Conservation (phyloP, 2,797 vertebrate genomes). For the Galaxias olidus region DNA sequence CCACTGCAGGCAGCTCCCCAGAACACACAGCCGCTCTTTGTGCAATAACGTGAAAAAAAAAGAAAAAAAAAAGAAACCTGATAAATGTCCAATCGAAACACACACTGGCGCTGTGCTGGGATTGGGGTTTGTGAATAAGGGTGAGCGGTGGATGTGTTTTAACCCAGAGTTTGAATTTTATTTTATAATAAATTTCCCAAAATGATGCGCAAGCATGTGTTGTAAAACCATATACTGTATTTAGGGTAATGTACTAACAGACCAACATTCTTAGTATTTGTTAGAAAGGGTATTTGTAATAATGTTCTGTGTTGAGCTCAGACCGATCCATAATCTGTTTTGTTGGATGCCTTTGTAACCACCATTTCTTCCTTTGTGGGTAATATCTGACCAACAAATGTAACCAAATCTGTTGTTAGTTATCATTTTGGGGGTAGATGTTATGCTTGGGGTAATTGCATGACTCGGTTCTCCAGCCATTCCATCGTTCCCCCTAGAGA, state of each 20-base stretch:
- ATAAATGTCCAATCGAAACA: conserved; percentile 57
- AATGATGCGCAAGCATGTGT: conserved; percentile 38
- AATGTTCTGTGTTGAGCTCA: too few species aligned
- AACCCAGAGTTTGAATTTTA: not conserved
- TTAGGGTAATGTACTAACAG: too few species aligned
- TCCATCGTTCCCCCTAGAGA: conserved; percentile 44
- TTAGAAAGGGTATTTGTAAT: too few species aligned
- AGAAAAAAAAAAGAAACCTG: conserved; percentile 51
- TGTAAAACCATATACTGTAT: not conserved
- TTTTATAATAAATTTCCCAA: too few species aligned
- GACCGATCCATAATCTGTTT: too few species aligned
- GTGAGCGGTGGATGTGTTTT: conserved; percentile 19
- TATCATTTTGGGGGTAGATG: conserved; percentile 36
- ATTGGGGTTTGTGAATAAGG: conserved; percentile 32
- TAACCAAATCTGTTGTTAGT: conserved; percentile 18
- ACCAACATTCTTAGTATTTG: too few species aligned
- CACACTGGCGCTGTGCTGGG: conserved; percentile 14
- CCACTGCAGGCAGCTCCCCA: conserved; percentile 34
- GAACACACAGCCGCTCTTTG: conserved; percentile 65
- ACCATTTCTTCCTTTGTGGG: conserved; percentile 1
- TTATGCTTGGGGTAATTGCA: conserved; percentile 36
- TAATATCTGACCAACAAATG: conserved; percentile 26
- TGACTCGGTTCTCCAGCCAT: conserved; percentile 31
- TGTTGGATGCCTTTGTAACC: too few species aligned
- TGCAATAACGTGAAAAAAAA: conserved; percentile 50